Conservation (phyloP, 2,113 vertebrate genomes). For the Dermatemys mawii region DNA sequence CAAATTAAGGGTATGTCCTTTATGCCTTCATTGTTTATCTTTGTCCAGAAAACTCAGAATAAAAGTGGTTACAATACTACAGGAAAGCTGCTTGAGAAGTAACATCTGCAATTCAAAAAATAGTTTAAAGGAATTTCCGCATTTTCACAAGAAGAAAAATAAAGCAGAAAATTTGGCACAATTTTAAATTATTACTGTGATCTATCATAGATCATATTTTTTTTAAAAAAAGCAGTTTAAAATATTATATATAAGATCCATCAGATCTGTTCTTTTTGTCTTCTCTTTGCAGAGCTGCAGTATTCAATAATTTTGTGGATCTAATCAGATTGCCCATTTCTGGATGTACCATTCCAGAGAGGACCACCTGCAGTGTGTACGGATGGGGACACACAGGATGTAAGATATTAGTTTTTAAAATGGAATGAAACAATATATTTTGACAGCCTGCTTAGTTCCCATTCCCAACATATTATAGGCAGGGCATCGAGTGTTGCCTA, state of each 20-base stretch:
- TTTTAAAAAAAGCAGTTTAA: not conserved
- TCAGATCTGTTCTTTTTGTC: not conserved
- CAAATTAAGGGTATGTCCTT: slow-evolving; percentile 6
- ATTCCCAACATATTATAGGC: slow-evolving; percentile 47
- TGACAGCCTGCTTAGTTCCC: slow-evolving; percentile 40
- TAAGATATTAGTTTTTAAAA: slow-evolving; percentile 79
- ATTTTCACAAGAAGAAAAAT: slow-evolving; percentile 2
- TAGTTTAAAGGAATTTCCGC: slow-evolving; percentile 19
- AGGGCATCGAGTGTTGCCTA: slow-evolving; percentile 46
- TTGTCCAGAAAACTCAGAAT: slow-evolving; percentile 9
- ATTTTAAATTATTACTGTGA: not conserved
- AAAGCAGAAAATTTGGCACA: not conserved
- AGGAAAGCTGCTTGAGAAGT: slow-evolving; percentile 38
- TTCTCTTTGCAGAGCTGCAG: slow-evolving; percentile 82
- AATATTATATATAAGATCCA: not conserved
- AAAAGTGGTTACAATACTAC: slow-evolving; percentile 48
- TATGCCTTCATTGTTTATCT: not conserved
- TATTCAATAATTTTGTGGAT: slow-evolving; percentile 87
- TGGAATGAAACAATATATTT: slow-evolving; percentile 17
- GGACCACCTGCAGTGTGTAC: slow-evolving; percentile 91
- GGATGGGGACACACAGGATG: slow-evolving; percentile 99
- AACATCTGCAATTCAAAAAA: slow-evolving; percentile 31
- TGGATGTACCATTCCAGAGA: slow-evolving; percentile 92
- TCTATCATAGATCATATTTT: not conserved
- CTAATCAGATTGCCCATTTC: slow-evolving; percentile 91